A percentile compares a stretch with the other conserved stretches of the same genome.
These are phyloP conservation scores for Plagodis pulveraria DNA, from an alignment of 2,888 invertebrate genomes.

Conservation along the genomic window DNA sequence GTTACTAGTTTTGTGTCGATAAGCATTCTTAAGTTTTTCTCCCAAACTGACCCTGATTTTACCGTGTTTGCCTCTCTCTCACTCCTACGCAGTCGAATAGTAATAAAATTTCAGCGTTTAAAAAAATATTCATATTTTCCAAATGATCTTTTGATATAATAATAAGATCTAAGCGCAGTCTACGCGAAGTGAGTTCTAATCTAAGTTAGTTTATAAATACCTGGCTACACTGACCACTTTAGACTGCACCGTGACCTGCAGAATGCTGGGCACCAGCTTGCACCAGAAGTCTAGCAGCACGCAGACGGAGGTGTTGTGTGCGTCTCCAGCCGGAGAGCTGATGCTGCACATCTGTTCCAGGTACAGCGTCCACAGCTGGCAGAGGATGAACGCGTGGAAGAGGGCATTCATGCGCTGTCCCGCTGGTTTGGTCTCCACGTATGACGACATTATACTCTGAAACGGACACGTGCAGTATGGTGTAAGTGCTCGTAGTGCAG, in stretches of 20 bases:
- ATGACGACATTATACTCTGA: constrained; percentile 95
- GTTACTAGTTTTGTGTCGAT: too few species aligned
- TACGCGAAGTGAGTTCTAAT: background rate
- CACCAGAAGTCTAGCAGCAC: constrained; percentile 99
- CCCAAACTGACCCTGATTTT: too few species aligned
- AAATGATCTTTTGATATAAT: too few species aligned
- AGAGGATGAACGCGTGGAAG: constrained; percentile 98
- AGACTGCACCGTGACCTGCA: constrained; percentile 92
- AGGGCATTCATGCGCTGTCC: constrained; percentile 98
- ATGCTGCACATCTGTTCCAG: constrained; percentile 93
- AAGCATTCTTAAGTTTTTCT: too few species aligned
- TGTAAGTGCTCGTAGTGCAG: too few species aligned
- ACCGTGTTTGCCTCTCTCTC: too few species aligned
- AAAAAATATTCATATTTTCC: too few species aligned
- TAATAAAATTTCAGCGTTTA: too few species aligned
- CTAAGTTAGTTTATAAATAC: too few species aligned
- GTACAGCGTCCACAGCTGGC: constrained; percentile 99
- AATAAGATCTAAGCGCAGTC: too few species aligned
- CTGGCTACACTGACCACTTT: constrained; percentile 92
- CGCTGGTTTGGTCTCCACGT: constrained; percentile 95
- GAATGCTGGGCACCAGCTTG: constrained; percentile 97
- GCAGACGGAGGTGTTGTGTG: constrained; percentile 89
- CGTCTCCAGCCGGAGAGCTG: constrained; percentile 88
- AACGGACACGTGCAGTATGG: too few species aligned
- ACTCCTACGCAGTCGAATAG: too few species aligned